These are phyloP conservation scores for Anthrax anthrax DNA, from an alignment of 2,888 invertebrate species.

Conservation along the genomic window DNA sequence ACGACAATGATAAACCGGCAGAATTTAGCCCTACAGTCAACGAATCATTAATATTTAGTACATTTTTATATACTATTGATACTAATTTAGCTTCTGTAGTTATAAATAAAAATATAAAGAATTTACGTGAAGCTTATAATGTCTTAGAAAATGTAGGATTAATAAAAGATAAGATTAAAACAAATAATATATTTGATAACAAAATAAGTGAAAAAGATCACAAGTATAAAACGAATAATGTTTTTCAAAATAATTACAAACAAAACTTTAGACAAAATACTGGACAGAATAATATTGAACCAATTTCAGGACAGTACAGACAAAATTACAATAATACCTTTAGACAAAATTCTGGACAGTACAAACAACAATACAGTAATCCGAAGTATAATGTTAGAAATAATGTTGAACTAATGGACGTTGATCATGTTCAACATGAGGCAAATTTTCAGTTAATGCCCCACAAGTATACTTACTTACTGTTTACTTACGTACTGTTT, in stretches of 20 bases:
- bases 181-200: conserved; percentile 5
- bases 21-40: conserved; percentile 12
- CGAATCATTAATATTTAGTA: conserved; percentile 13
- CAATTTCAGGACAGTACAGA: not conserved
- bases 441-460: conserved; percentile 12
- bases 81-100: conserved; percentile 8
- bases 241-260: no score
- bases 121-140: conserved; percentile 5
- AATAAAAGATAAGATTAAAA: conserved; percentile 8
- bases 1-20: conserved; percentile 10
- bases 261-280: no score
- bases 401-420: conserved; percentile 8
- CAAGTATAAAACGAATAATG: not conserved
- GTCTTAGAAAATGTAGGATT: conserved; percentile 7
- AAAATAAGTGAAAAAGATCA: not conserved
- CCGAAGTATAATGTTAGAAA: not conserved
- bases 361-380: not conserved
- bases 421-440: conserved; percentile 8
- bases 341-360: not conserved
- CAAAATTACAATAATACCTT: not conserved
- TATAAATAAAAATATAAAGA: conserved; percentile 7
- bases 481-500: conserved; percentile 9
- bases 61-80: conserved; percentile 14
- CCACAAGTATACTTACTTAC: conserved; percentile 8
- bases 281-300: not conserved